Base-by-base conservation (phyloP, 1,140 invertebrate genomes). In the Eueides isabella region DNA sequence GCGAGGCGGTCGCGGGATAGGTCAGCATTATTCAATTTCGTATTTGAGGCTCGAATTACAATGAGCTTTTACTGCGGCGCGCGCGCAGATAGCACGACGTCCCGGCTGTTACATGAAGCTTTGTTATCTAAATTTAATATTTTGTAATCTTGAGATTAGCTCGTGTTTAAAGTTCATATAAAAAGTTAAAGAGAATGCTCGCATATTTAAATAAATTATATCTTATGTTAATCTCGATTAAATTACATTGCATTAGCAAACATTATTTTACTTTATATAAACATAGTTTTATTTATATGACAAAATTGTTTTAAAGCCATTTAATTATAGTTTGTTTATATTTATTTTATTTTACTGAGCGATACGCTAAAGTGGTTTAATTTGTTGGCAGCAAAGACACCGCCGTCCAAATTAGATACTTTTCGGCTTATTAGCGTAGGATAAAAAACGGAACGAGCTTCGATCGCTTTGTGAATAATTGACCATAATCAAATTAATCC, bases 11-110 rank as follows among this genome's bases (percentile, higher is more conserved):
- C 90, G 89, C 91, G 87, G 91, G 89, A 93, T 93, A 93, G 91
- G 91, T 93, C 90, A 93, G 89, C 88, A 93, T 93, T 92, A 93
- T 93, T 93, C 91, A 92, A 92, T 92, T 93, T 92, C 90, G 89
- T 93, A 92, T 93, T 93, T 90, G 90, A 92, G 84, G 82, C 85
- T 92, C 90, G 85, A 80, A 86, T 92, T 91, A 92, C 91, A 92
- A 93, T 92, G 85, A 92, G 90, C 86, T 92, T 90, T 92, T 91
- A 92, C 87, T 86, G 85, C 83, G 81, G 85, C 86, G 87, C 85
- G 82, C 80, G 81, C 87, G 87, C 91, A 90, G 91, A 92, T 92
- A 91, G 83, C 82, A 81, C 75, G 76, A 78, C 84, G 44, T 81
- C 82, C 75, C 77, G 66, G 75, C 83, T 75, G 79, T 78, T 77